Base-by-base conservation (phyloP, 1,140 invertebrate species). In the Euwallacea fornicatus region DNA sequence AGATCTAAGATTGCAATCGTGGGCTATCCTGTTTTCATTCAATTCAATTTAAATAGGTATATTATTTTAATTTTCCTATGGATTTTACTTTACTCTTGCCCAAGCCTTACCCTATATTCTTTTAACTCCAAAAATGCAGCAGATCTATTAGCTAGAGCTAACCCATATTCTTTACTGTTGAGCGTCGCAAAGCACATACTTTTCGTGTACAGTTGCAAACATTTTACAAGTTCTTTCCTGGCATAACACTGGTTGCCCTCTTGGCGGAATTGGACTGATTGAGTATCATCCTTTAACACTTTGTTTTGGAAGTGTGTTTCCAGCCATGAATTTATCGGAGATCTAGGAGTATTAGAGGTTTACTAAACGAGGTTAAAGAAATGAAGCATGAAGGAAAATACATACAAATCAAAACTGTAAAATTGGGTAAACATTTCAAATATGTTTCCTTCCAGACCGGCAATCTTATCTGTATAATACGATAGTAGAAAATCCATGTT, bases 91-190 rank as follows among this genome's bases (percentile, higher is more conserved):
- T 4, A 33, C 21, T 33, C 21, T 33, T 33, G 21, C 21, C 21
- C 21, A 33, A 33, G 21, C 7, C 55, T 13, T 6, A 75, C 77
- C 72, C 77, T 67, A 74, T 69, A 80, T 69, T 78, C 74, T 66
- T 71, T 73, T 65, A 77, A 72, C 69, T 75, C 73, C 73, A 76
- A 80, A 60, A 72, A 76, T 42, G 73, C 74, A 0, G 79, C 79
- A 9, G 79, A 80, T 71, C 78, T 72, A 69, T 80, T 80, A 7
- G 78, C 76, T 33, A 78, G 70, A 58, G 77, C 78, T 42, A 77
- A 59, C 15, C 72, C 69, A 69, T 76, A 79, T 44, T 76, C 72
- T 66, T 73, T 66, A 43, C 73, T 69, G 55, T 74, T 61, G 58
- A 71, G 71, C 68, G 68, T 74, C n/a, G 78, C 78, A 75, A 50